These are phyloP conservation scores for Archivesica marissinica DNA, from an alignment of 1,140 invertebrate species.

Conservation along the genomic window DNA sequence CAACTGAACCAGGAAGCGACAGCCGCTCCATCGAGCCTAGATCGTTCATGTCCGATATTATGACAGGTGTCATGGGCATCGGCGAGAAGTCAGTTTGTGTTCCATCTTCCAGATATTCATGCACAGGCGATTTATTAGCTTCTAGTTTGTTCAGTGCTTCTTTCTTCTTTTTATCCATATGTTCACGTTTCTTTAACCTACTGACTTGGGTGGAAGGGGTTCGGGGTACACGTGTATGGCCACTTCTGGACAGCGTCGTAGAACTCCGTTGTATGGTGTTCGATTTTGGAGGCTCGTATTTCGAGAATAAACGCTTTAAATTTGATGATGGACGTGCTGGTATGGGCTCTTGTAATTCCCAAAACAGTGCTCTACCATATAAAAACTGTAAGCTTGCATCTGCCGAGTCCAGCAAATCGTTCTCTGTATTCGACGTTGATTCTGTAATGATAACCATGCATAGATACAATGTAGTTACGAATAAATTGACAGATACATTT, in stretches of 20 bases:
- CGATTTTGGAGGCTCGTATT: slow-evolving; percentile 44
- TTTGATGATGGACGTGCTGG: slow-evolving; percentile 58
- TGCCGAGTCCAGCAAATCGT: slow-evolving; percentile 55
- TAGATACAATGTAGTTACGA: too few relatives aligned
- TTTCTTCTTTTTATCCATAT: slow-evolving; percentile 36
- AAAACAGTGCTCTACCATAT: slow-evolving; percentile 70
- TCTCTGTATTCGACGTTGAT: slow-evolving; percentile 64
- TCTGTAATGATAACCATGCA: too few relatives aligned
- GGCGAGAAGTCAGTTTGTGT: slow-evolving; percentile 60
- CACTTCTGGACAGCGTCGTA: slow-evolving; percentile 41
- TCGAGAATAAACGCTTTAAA: slow-evolving; percentile 44
- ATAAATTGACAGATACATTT: too few relatives aligned
- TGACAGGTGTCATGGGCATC: slow-evolving; percentile 46
- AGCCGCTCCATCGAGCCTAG: not conserved
- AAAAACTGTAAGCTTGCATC: slow-evolving; percentile 68
- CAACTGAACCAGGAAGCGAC: not conserved
- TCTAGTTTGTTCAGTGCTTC: slow-evolving; percentile 1
- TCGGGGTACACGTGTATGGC: slow-evolving; percentile 14
- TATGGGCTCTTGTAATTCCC: slow-evolving; percentile 69
- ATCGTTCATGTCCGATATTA: slow-evolving; percentile 9
- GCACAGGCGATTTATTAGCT: not conserved
- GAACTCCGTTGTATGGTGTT: slow-evolving; percentile 38
- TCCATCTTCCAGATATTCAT: slow-evolving; percentile 39
- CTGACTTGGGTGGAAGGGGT: slow-evolving; percentile 53
- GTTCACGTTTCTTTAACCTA: slow-evolving; percentile 43